Base-by-base conservation (phyloP, 2,888 invertebrate species). In the Drosophila ezoana region DNA sequence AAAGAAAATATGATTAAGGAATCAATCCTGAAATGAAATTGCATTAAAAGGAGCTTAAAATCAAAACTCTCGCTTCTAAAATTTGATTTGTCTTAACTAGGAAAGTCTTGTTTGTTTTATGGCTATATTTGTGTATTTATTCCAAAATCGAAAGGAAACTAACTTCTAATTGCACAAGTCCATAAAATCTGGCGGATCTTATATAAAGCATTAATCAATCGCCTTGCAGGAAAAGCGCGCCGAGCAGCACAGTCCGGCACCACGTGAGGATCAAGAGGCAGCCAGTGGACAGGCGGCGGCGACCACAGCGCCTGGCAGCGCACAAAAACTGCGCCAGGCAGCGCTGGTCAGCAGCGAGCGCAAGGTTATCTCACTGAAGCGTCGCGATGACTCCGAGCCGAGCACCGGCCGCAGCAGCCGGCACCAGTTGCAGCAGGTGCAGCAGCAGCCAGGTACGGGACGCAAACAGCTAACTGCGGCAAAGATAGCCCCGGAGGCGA, bases 401-500 rank as follows among this genome's bases (percentile, higher is more conserved):
- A 62, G 44, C 70, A 79, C 28, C 61, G 76, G 60, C 35, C 80
- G 69, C 76, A 72, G 45, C 58, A 58, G 64, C 62, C 59, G 47
- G 47, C 57, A 47, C 11, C 74, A 74, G 37, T 67, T 78, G 89
- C 89, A 33, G 20, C 66, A 64, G 35, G 89, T 48, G 13, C 35
- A 57, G 57, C 56, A n/a, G 72, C 72, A 52, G 23, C 38, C 54
- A 43, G 78, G 13, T 57, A 13, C 60, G 11, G 69, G 58, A 13
- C 80, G 82, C 13, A 89, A 85, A 59, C 87, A 83, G 49, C 49
- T 92, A 67, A 92, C 91, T 53, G 90, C 91, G 8, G 92, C 92
- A 2, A 92, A 92, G 79, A 91, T 92, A 62, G 78, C 92, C 53
- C 92, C 92, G 3, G 92, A 92, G 81, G 90, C 92, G 20, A 92